Conservation (phyloP, 2,113 vertebrate species). For the Pteruthius melanotis region DNA sequence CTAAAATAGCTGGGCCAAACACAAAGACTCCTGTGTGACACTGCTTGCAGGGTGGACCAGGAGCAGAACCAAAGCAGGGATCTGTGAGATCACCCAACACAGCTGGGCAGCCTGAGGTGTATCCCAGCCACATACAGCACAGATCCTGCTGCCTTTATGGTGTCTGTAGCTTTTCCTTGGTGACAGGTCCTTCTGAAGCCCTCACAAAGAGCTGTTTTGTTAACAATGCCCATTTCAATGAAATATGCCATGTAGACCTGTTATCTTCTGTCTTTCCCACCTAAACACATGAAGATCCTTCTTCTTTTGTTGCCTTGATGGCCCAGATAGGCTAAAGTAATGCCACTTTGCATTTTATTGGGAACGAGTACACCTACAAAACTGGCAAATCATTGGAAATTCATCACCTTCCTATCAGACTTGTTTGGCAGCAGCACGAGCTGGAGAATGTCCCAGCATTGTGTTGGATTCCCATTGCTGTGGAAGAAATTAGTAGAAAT, state of each 20-base stretch:
- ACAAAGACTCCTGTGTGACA: not conserved
- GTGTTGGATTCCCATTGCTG: not conserved
- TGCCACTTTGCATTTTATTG: not conserved
- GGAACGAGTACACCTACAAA: not conserved
- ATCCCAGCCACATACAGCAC: not conserved
- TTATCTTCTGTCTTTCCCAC: not conserved
- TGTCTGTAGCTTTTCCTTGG: not conserved
- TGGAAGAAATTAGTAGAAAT: not conserved
- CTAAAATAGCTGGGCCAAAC: not conserved
- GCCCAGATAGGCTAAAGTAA: not conserved
- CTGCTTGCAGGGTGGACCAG: not conserved
- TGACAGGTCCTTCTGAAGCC: slow-evolving; percentile 10
- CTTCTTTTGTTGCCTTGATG: not conserved
- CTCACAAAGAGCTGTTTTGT: not conserved
- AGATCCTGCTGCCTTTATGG: not conserved
- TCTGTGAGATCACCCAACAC: not conserved
- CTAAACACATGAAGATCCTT: not conserved
- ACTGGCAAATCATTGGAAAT: not conserved
- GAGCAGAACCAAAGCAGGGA: not conserved
- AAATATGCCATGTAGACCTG: not conserved
- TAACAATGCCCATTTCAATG: not conserved
- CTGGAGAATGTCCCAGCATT: not conserved
- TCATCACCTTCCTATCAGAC: not conserved
- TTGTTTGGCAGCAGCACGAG: not conserved
- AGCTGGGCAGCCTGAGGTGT: not conserved